Base-by-base conservation (phyloP, 2,888 invertebrate species). In the Gastrophysa polygoni region DNA sequence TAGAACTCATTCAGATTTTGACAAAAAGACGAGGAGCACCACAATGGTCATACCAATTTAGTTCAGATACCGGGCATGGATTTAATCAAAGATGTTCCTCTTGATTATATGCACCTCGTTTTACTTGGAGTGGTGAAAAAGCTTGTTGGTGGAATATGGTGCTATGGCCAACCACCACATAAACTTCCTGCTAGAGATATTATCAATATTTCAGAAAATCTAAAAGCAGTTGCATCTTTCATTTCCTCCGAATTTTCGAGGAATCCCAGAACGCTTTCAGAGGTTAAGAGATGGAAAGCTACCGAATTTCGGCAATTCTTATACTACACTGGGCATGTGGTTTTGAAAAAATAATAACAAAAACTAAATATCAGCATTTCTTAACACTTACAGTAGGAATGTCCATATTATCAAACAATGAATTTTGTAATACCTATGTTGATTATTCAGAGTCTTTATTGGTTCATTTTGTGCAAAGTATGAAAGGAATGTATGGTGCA, bases 141-240 rank as follows among this genome's bases (percentile, higher is more conserved):
- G 46, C 7, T 52, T 44, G 16, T 59, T 7, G 20, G 47, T 43
- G 38, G 24, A 24, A 52, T 44, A 18, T 59, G 59, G 59, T 52
- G 52, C 44, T 59, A 14, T 59, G 59, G 59, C 20, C 20, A 11
- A 44, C 59, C 59, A 44, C 59, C 59, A 28, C 46, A 52, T 29
- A 59, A 59, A 59, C 47, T 59, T 32, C 29, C 50, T 16, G 11
- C n/a, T 17, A 28, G 17, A 17, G 17, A 28, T 32, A 17, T 49
- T 1, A 48, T 18, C 3, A 10, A 17, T 16, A 17, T 59, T n/a
- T 59, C 59, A n/a, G 34, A 51, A 10, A 20, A 32, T 52, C 32
- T 52, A n/a, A n/a, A 28, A 18, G 14, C 18, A 29, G 11, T 47
- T 47, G 18, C 32, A 48, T 17, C 14, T 32, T 47, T 47, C 47